phyloP scores from a whole-genome alignment of 2,113 vertebrate species.

The Pseudorasbora parva region DNA sequence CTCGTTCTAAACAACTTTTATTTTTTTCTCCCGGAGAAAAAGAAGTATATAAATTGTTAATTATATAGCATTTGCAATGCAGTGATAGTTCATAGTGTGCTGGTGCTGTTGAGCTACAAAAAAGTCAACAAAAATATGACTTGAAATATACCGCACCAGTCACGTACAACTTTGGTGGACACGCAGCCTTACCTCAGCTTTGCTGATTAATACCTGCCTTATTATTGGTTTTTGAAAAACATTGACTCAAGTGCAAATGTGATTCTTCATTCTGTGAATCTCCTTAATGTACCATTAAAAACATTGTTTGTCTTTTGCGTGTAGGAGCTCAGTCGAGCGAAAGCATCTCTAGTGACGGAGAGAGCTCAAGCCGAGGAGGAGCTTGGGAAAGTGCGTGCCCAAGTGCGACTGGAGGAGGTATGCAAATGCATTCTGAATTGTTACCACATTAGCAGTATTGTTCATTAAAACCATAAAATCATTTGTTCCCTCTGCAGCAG shows the following conservation, averaged over 20 bases:
- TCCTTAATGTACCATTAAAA: no score
- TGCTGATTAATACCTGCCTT: not conserved
- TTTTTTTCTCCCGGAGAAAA: no score
- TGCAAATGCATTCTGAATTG: not conserved
- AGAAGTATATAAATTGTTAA: no score
- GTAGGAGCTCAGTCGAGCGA: constrained; percentile 87
- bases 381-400: constrained; percentile 78
- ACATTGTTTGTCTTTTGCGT: not conserved
- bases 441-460: not conserved
- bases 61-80: no score
- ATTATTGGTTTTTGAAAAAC: not conserved
- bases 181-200: no score
- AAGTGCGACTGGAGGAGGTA: constrained; percentile 87
- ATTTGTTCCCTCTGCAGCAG: constrained; percentile 72
- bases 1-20: not conserved
- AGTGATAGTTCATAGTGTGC: not conserved
- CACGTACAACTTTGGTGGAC: not conserved
- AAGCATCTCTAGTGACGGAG: constrained; percentile 76
- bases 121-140: no score
- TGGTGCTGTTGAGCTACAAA: no score
- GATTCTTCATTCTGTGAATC: no score
- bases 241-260: not conserved
- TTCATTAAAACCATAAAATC: no score
- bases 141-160: no score
- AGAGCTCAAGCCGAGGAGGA: constrained; percentile 86